Percentiles rank a stretch among this genome's conserved stretches.
Evolutionary conservation across 2,113 vertebrate genomes (phyloP).

Genomic region (Takifugu bimaculatus): DNA sequence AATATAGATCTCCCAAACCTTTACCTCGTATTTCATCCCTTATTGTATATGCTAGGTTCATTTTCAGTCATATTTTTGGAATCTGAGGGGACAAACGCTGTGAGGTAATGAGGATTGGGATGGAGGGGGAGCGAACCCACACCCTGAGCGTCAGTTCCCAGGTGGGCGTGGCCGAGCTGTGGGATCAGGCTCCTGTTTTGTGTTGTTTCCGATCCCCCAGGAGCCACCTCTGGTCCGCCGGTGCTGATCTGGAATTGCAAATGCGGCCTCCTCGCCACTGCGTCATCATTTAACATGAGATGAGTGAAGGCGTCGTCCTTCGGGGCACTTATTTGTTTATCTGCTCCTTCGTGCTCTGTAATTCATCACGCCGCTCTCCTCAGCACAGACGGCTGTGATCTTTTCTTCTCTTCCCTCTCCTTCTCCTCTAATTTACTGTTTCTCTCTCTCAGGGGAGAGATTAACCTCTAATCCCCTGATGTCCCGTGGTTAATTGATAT

Average conservation of each 20-base stretch:
- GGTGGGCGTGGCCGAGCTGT: constrained; percentile 49
- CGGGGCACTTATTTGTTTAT: constrained; percentile 38
- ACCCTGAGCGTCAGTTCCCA: constrained; percentile 48
- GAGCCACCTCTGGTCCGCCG: constrained; percentile 48
- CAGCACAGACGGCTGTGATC: constrained; percentile 21
- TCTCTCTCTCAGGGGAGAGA: constrained; percentile 69
- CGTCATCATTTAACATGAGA: constrained; percentile 18
- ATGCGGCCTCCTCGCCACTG: constrained; percentile 4
- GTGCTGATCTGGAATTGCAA: constrained; percentile 42
- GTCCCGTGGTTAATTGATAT: constrained; percentile 85
- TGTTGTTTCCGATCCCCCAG: constrained; percentile 69
- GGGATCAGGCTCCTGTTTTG: constrained; percentile 67
- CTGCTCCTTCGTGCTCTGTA: constrained; percentile 24
- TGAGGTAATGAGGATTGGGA: constrained; percentile 23
- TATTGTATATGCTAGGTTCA: constrained; percentile 36
- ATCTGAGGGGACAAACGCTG: constrained; percentile 26
- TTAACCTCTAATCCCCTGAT: constrained; percentile 79
- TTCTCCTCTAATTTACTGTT: constrained; percentile 56
- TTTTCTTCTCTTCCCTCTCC: constrained; percentile 29
- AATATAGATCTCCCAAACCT: constrained; percentile 41
- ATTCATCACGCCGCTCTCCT: constrained; percentile 34
- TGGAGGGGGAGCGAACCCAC: constrained; percentile 36
- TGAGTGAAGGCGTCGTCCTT: constrained; percentile 24
- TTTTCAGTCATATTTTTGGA: constrained; percentile 53
- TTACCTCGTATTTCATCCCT: constrained; percentile 32